A percentile compares a stretch with the other conserved stretches of the same genome.
These are phyloP conservation scores for Tethea ocularis DNA, from an alignment of 2,888 invertebrate genomes.

Conservation along the genomic window DNA sequence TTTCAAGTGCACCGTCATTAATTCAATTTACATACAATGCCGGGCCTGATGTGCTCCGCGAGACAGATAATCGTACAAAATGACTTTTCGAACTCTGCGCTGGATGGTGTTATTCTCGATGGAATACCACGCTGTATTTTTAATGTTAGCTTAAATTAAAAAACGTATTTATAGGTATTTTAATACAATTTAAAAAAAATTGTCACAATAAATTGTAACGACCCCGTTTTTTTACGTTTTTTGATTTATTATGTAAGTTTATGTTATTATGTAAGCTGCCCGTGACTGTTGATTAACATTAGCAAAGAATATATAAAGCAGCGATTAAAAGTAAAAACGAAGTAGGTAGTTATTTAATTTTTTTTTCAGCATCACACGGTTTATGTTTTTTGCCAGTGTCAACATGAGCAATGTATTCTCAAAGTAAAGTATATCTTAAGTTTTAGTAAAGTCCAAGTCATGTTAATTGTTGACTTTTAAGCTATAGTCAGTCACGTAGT, in stretches of 20 bases:
- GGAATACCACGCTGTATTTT: conserved; percentile 16
- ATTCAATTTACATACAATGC: conserved; percentile 75
- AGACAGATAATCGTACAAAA: conserved; percentile 76
- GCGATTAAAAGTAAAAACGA: not conserved
- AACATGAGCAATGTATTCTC: too few species aligned
- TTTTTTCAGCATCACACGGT: too few species aligned
- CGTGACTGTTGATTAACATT: not conserved
- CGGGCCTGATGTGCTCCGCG: conserved; percentile 65
- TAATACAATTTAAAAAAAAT: too few species aligned
- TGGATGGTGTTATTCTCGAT: conserved; percentile 53
- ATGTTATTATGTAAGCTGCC: not conserved
- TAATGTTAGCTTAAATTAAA: conserved; percentile 5
- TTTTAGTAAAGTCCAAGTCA: too few species aligned
- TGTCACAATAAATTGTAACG: too few species aligned
- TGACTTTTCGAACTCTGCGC: conserved; percentile 71
- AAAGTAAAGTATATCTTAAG: too few species aligned
- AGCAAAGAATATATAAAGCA: not conserved
- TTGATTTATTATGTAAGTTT: too few species aligned
- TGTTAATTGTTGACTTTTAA: too few species aligned
- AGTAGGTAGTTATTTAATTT: too few species aligned
- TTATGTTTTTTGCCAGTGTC: too few species aligned
- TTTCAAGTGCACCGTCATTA: conserved; percentile 65
- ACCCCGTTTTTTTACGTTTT: too few species aligned
- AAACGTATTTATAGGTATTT: conserved; percentile 24
- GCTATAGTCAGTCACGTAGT: too few species aligned